Evolutionary conservation across 2,797 vertebrate species (phyloP), one percentile per base, ranked within the genome.

Genomic region (Chrosomus eos): DNA sequence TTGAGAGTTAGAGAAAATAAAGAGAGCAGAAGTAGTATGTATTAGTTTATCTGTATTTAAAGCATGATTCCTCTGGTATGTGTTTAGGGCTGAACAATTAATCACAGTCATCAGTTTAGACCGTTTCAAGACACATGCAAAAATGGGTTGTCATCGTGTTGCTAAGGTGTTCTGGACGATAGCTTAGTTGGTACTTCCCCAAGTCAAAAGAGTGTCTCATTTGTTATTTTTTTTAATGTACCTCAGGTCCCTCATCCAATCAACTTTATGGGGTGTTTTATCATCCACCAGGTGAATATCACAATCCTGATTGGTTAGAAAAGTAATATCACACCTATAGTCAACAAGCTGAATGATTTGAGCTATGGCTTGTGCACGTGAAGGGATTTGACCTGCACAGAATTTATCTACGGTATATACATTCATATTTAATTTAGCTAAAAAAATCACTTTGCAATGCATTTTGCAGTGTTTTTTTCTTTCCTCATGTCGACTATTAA

Each of bases 21-120:
- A 28, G 74, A 64, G 74, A 60, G 48, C 5, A 26, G n/a, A 13
- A 71, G 55, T 45, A 64, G 8, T 82, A 6, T 64, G 71, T 70
- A 28, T 72, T 60, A 82, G 79, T 28, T 26, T 33, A 64, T 43
- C 45, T 75, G 48, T 74, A 38, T 87, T 80, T 31, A 83, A 73
- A 73, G 28, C 48, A 28, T 36, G 28, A 80, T 33, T 68, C 23
- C 19, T 38, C 55, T 79, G 74, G 66, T 82, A 79, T 87, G 72
- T 71, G 43, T 83, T 68, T 26, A 33, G 64, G 40, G 28, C 18
- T 33, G 26, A 51, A 60, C 38, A 78, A 26, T 70, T 68, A 5
- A 77, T 79, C 75, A 79, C 10, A 58, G 45, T 40, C 26, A 76
- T 40, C 71, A 33, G 28, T 43, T 60, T 81, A 7, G 26, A 3